These are phyloP conservation scores for Chironomus tepperi DNA, from an alignment of 1,140 invertebrate species.

Conservation along the genomic window DNA sequence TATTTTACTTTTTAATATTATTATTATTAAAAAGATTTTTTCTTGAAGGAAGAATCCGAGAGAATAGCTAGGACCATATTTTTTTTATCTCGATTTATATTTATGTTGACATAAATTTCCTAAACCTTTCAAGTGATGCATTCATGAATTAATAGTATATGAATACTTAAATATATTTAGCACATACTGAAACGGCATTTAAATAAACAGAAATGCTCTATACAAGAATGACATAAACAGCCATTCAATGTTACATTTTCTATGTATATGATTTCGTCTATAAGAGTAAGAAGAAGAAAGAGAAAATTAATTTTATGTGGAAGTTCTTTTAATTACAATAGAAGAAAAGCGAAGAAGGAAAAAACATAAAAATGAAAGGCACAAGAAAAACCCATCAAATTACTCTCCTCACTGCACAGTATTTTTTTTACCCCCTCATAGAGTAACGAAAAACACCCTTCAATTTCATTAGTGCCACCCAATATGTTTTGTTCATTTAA, in stretches of 20 bases:
- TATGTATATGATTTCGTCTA: neutral
- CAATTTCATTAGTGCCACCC: constrained; percentile 11
- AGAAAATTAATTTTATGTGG: constrained; percentile 6
- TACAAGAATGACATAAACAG: neutral
- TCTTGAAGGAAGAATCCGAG: no score
- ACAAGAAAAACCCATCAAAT: neutral
- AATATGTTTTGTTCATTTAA: neutral
- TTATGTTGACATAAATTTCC: no score
- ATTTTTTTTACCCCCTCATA: neutral
- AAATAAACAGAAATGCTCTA: neutral
- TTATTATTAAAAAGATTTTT: no score
- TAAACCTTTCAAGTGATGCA: no score
- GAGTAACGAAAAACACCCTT: neutral
- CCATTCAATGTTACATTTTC: neutral
- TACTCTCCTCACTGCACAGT: neutral
- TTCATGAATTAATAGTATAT: neutral
- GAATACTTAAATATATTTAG: neutral
- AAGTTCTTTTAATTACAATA: constrained; percentile 7
- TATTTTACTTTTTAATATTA: no score
- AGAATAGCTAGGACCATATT: no score
- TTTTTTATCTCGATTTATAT: no score
- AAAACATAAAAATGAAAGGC: neutral
- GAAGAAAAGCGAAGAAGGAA: neutral
- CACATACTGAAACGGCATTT: neutral
- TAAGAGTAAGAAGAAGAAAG: no score